These are phyloP conservation scores for Hormiphora californensis DNA, from an alignment of 37 sponge, comb jelly and placozoan genomes.

Conservation along the genomic window DNA sequence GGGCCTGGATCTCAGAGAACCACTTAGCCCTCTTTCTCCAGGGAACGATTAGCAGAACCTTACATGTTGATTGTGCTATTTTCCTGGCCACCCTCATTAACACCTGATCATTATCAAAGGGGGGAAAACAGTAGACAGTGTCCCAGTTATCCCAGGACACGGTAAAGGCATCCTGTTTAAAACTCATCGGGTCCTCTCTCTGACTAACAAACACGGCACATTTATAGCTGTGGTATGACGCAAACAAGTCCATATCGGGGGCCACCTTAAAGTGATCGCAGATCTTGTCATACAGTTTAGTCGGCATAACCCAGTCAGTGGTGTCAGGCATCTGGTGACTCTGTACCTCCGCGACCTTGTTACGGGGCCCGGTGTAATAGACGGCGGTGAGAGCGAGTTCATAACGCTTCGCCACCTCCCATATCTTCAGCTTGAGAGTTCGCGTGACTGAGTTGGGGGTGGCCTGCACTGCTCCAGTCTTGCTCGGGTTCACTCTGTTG, in stretches of 20 bases:
- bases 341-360: neutral
- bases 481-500: neutral
- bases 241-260: neutral
- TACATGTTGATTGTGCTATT: neutral
- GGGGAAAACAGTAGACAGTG: neutral
- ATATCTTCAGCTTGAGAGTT: neutral
- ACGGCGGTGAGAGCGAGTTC: neutral
- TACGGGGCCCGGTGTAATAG: neutral
- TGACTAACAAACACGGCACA: neutral
- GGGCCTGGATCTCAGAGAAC: neutral
- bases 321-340: neutral
- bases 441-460: too few relatives aligned
- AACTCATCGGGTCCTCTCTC: neutral
- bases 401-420: neutral
- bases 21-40: neutral
- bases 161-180: neutral
- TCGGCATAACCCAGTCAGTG: neutral
- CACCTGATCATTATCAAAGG: neutral
- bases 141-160: neutral
- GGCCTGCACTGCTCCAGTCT: neutral
- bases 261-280: neutral
- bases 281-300: neutral
- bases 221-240: neutral
- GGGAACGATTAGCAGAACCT: neutral
- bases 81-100: neutral